A percentile compares a stretch with the other conserved stretches of the same genome.
Evolutionary conservation across 1,140 invertebrate species (phyloP).

Genomic region (Scaptomyza pallida): DNA sequence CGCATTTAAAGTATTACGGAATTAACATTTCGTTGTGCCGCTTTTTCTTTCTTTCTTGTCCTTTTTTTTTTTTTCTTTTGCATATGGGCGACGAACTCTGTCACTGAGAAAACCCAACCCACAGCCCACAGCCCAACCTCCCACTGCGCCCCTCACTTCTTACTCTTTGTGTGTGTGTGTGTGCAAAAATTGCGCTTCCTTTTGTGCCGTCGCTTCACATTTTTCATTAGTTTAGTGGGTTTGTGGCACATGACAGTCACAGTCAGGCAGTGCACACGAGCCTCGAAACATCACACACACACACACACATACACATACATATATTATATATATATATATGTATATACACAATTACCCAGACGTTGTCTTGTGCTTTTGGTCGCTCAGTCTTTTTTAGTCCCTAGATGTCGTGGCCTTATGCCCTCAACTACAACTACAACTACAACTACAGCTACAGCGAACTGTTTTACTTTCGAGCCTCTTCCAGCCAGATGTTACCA

Average conservation of each 20-base stretch:
- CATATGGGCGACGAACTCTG: conserved; percentile 40
- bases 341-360: conserved; percentile 8
- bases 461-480: conserved; percentile 24
- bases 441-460: background rate
- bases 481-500: conserved; percentile 26
- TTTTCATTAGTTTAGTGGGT: conserved; percentile 82
- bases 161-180: conserved; percentile 38
- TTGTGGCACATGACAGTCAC: conserved; percentile 82
- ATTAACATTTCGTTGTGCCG: conserved; percentile 81
- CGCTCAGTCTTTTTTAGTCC: conserved; percentile 38
- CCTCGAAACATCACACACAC: conserved; percentile 39
- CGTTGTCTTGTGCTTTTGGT: conserved; percentile 26
- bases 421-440: conserved; percentile 20
- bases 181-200: conserved; percentile 78
- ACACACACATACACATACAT: conserved; percentile 16
- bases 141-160: background rate
- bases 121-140: background rate
- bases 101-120: background rate
- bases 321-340: too few relatives aligned
- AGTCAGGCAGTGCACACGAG: conserved; percentile 58
- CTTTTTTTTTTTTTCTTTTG: conserved; percentile 19
- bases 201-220: conserved; percentile 81
- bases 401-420: conserved; percentile 51
- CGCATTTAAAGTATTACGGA: conserved; percentile 82
- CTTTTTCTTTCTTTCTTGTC: conserved; percentile 8